Base-by-base conservation (phyloP, 2,113 vertebrate genomes). In the Tragelaphus imberbis region DNA sequence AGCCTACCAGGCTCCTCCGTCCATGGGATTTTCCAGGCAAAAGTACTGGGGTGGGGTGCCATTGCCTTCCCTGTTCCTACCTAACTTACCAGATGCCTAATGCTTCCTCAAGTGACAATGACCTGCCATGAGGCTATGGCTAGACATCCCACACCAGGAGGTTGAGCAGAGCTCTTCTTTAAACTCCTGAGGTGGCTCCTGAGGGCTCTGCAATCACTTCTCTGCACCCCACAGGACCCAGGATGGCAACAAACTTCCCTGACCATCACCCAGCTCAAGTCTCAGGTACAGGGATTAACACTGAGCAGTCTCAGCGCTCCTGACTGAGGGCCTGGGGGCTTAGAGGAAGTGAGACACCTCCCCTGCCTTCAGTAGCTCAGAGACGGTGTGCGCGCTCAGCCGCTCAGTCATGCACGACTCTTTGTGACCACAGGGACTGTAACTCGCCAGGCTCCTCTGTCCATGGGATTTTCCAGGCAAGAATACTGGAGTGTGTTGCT, bases 211-310 rank as follows among this genome's bases (percentile, higher is more conserved):
- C 36, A 27, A 40, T 14, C 23, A 44, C 40, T 82, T 91, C 30
- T 95, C 7, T 95, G 53, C 19, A 53, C 4, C n/a, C 23, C 16
- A 7, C 13, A 16, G 65, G 44, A 44, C 36, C 49, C n/a, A 17
- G 71, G 33, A n/a, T 9, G 56, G 11, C 56, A 17, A 40, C 1
- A 1, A 19, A 47, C 36, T 6, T 79, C 68, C 0, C 0, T 3
- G 30, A 65, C 40, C 49, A 21, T 89, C 40, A 36, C 61, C 33
- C 5, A 40, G 40, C 19, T 63, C 30, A 27, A 2, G 14, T 84
- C 93, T 53, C 65, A 11, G 27, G 30, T 30, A 25, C 36, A 63
- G 56, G 6, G 4, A 1, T 68, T 7, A 17, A 40, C 2, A 25
- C 19, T 6, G n/a, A 36, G 25, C 28, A 59, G 27, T 6, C 53